Base-by-base conservation (phyloP, 2,888 invertebrate genomes). In the Oscheius sp. region DNA sequence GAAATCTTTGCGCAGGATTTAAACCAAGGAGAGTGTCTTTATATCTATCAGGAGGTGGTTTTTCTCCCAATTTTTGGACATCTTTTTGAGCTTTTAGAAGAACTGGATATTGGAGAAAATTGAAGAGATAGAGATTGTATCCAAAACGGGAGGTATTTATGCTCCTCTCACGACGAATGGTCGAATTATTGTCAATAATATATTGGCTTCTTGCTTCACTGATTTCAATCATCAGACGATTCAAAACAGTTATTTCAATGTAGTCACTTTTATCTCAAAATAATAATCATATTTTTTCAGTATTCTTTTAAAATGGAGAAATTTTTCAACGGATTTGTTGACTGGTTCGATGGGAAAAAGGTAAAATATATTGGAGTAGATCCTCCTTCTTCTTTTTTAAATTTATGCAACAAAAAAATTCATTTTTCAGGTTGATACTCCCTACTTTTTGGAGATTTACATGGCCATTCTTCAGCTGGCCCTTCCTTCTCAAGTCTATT, bases 151-250 rank as follows among this genome's bases (percentile, higher is more conserved):
- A 10, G 77, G 77, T 64, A 73, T 75, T 8, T 77, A 63, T 52
- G 71, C 77, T 15, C 77, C 77, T 3, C 20, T 77, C 20, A 75
- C 75, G 2, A 15, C 10, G 12, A 77, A 73, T 46, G 77, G 77
- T 27, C 52, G 77, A 42, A 75, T 77, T 2, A 73, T 77, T 52
- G 75, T 77, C 15, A 77, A 77, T 48, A 75, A 75, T 55, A 77
- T 77, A 63, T 46, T 77, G 31, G 70, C 77, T 12, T 77, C 77
- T 0, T 75, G 75, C 39, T 75, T 75, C 70, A 75, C 73, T 66
- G 76, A 78, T 55, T 46, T 74, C n/a, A 63, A 71, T 23, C 70
- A 73, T 46, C 52, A 46, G 17, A 72, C 72, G 20, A 64, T 75
- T 15, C 77, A 77, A 34, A 72, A 70, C 34, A 73, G 73, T 15